Percentiles rank a stretch among this genome's conserved stretches.
Conservation (phyloP, 2,888 invertebrate species). For the Athalia rosae region DNA sequence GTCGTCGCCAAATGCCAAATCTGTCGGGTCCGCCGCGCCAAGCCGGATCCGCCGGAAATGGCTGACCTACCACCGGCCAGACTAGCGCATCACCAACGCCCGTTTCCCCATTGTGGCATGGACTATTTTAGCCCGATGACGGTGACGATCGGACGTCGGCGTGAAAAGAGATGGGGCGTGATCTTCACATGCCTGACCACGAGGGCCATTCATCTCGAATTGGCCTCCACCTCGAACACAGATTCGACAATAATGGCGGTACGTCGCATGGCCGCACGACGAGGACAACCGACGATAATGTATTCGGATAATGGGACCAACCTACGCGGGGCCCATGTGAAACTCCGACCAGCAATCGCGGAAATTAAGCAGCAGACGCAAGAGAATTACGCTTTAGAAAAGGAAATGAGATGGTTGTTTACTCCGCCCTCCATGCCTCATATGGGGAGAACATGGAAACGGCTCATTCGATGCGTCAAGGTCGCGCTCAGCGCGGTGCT, state of each 20-base stretch:
- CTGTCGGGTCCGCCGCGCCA: constrained; percentile 42
- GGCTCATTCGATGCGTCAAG: constrained; percentile 52
- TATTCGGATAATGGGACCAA: constrained; percentile 48
- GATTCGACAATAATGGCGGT: constrained; percentile 38
- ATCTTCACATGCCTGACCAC: constrained; percentile 52
- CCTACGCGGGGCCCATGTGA: constrained; percentile 37
- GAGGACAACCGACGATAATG: constrained; percentile 39
- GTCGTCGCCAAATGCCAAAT: constrained; percentile 25
- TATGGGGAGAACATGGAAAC: constrained; percentile 56
- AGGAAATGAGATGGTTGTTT: constrained; percentile 44
- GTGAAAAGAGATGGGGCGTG: constrained; percentile 49
- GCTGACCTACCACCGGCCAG: constrained; percentile 46
- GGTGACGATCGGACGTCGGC: constrained; percentile 45
- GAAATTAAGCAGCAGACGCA: not conserved
- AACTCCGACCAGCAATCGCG: constrained; percentile 24
- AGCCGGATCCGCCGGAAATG: constrained; percentile 46
- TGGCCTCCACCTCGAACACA: constrained; percentile 43
- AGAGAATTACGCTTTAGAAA: constrained; percentile 3
- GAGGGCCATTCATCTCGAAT: constrained; percentile 50
- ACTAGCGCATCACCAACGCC: constrained; percentile 40
- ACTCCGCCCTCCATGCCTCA: constrained; percentile 54
- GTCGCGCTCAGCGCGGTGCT: constrained; percentile 48
- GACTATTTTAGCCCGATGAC: constrained; percentile 49
- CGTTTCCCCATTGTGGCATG: constrained; percentile 48
- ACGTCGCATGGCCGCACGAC: constrained; percentile 48